phyloP scores from a whole-genome alignment of 2,888 invertebrate species.

The Brassicogethes aeneus region DNA sequence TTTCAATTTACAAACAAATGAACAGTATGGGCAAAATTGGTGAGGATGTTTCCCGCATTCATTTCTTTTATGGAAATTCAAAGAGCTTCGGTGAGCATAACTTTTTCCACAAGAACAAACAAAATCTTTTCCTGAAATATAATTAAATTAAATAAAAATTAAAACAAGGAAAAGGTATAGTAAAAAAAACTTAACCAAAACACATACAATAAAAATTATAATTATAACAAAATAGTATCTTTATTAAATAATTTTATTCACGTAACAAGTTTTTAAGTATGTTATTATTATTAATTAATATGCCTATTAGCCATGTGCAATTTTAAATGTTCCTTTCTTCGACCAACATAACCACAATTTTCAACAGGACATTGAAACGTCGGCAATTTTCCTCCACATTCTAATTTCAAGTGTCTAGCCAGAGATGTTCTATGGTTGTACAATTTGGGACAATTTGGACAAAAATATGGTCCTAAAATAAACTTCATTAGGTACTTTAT shows the following conservation, averaged over 20 bases:
- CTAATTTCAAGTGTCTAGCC: no score
- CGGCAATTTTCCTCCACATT: no score
- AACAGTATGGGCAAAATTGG: background rate
- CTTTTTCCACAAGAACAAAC: constrained; percentile 52
- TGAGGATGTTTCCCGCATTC: constrained; percentile 49
- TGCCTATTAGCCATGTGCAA: background rate
- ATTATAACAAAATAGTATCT: background rate
- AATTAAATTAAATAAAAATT: background rate
- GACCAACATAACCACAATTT: background rate
- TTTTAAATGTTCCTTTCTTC: background rate
- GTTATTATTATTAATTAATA: no score
- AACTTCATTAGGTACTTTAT: no score
- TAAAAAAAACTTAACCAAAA: background rate
- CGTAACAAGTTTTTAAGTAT: no score
- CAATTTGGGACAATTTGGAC: no score
- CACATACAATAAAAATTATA: background rate
- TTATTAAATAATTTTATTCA: background rate
- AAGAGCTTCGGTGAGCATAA: constrained; percentile 62
- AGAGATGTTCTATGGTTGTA: no score
- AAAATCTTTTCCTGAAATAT: background rate
- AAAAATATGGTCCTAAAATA: no score
- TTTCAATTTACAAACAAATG: background rate
- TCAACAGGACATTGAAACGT: no score
- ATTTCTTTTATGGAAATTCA: constrained; percentile 59
- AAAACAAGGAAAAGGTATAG: background rate